These are phyloP conservation scores for Thalassaphorura encarpata DNA, from an alignment of 1,140 invertebrate genomes.

Conservation along the genomic window DNA sequence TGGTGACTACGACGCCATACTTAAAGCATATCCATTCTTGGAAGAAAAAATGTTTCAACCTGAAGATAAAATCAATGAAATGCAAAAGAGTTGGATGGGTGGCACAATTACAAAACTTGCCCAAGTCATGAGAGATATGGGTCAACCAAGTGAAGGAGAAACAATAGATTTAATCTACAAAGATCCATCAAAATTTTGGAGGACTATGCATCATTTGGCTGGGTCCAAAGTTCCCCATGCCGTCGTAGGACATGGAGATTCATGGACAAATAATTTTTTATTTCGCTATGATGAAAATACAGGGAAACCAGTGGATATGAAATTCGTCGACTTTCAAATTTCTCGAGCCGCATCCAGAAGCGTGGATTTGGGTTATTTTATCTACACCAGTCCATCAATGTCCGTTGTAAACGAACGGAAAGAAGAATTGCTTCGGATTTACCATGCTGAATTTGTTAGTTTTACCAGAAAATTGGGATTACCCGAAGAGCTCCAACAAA, in stretches of 20 bases:
- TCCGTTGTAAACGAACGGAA: constrained; percentile 9
- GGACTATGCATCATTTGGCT: background rate
- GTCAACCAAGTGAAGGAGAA: background rate
- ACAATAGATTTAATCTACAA: background rate
- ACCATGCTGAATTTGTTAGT: constrained; percentile 6
- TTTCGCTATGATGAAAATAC: constrained; percentile 43
- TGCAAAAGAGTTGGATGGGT: background rate
- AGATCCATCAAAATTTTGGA: background rate
- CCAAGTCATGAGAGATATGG: background rate
- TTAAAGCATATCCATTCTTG: constrained; percentile 33
- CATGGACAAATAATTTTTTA: constrained; percentile 63
- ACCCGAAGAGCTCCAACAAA: background rate
- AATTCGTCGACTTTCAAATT: constrained; percentile 45
- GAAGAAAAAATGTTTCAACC: constrained; percentile 21
- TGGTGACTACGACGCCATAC: constrained; percentile 7
- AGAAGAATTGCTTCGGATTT: constrained; percentile 10
- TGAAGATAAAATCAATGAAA: background rate
- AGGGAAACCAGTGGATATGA: constrained; percentile 6
- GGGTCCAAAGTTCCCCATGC: background rate
- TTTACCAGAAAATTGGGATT: constrained; percentile 2
- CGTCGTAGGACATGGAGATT: constrained; percentile 48
- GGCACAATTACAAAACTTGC: background rate
- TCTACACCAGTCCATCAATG: constrained; percentile 41
- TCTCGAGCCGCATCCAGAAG: constrained; percentile 41
- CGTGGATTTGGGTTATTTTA: constrained; percentile 48